Evolutionary conservation across 2,113 vertebrate species (phyloP), one percentile per base, ranked within the genome.

Genomic region (Ibidorhyncha struthersii): DNA sequence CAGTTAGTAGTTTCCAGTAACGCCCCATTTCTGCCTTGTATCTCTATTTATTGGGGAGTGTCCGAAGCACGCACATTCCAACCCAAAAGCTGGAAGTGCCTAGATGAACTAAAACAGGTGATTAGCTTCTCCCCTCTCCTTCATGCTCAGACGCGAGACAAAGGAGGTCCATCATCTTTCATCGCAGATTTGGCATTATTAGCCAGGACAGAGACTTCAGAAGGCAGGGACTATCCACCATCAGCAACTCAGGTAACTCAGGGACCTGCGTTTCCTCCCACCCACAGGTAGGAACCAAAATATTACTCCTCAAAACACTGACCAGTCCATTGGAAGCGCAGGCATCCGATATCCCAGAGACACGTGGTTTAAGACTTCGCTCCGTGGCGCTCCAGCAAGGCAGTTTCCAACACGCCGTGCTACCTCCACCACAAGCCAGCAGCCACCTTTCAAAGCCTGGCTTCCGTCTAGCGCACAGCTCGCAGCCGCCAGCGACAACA

Each of bases 281-380:
- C 19, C 43, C 50, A 7, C 19, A 12, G 30, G n/a, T 6, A 61
- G 58, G 47, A 86, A 34, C 26, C 8, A 32, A 59, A 63, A 20
- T 5, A 20, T 20, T 12, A 7, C 41, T 29, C n/a, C 61, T 59
- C 40, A 34, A 12, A 73, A 59, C 56, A 21, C 67, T 0, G 1
- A 6, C 6, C 20, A 14, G 21, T 15, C 17, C 15, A 2, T 3
- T 4, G 56, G 26, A 32, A 45, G 58, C 47, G 56, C 38, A 17
- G 50, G 40, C 71, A 73, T 2, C 36, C 47, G 14, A 1, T 3
- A 49, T 6, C 67, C 81, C 8, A 4, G 67, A 65, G 34, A 45
- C 2, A 21, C 1, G 0, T 1, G 11, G 12, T 6, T 22, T 25
- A 11, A 66, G 45, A 8, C 50, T 23, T 14, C 1, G 1, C 49